These are phyloP conservation scores for Clinocottus analis DNA, from an alignment of 2,113 vertebrate species.

Conservation along the genomic window DNA sequence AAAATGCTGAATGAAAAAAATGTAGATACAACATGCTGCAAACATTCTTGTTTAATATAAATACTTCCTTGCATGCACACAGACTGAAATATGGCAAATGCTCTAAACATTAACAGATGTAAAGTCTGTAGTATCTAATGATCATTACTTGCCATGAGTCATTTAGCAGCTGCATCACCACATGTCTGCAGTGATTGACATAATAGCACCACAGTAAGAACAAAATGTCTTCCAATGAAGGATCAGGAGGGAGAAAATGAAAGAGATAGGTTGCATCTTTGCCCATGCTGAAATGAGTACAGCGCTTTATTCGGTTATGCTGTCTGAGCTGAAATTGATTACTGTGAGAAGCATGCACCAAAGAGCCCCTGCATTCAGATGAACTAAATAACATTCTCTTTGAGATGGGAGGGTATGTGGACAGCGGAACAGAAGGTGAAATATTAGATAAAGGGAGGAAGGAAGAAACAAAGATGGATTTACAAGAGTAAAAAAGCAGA, in stretches of 20 bases:
- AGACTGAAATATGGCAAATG: conserved; percentile 45
- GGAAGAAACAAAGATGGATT: conserved; percentile 65
- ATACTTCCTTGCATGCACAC: conserved; percentile 5
- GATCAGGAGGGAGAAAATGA: conserved; percentile 66
- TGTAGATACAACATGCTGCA: not conserved
- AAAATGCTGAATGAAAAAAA: conserved; percentile 14
- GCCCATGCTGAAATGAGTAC: conserved; percentile 74
- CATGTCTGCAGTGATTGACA: conserved; percentile 79
- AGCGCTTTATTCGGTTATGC: conserved; percentile 82
- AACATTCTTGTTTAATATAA: not conserved
- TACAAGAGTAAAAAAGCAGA: conserved; percentile 32
- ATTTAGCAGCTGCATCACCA: conserved; percentile 78
- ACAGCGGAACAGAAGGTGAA: conserved; percentile 51
- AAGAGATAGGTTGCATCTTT: conserved; percentile 73
- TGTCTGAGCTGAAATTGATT: conserved; percentile 84
- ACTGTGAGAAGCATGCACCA: conserved; percentile 78
- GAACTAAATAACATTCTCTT: conserved; percentile 80
- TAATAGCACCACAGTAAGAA: conserved; percentile 81
- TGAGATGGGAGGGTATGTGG: conserved; percentile 55
- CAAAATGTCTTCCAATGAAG: conserved; percentile 82
- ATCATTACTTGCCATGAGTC: conserved; percentile 71
- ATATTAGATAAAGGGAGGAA: conserved; percentile 55
- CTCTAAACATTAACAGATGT: conserved; percentile 61
- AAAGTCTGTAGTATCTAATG: conserved; percentile 67
- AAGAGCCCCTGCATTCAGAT: conserved; percentile 78